A percentile compares a stretch with the other conserved stretches of the same genome.
Evolutionary conservation across 30 jellyfish, hydroid and myxozoan genomes (phyloP).

Genomic region (Hydractinia echinata): DNA sequence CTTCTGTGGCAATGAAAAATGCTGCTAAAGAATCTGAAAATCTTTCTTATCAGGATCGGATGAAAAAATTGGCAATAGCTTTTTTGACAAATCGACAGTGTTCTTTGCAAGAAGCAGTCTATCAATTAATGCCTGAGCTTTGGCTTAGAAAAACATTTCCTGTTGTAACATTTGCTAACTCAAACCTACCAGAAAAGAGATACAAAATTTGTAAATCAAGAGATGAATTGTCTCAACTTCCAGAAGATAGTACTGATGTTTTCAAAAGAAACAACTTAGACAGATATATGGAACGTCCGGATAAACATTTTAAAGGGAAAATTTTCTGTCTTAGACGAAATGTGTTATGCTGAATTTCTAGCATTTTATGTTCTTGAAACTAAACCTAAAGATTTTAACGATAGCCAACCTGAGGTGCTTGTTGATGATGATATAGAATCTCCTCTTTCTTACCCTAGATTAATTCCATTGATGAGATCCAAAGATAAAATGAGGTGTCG

Average conservation of each 20-base stretch:
- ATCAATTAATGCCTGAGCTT: slow-evolving; percentile 1
- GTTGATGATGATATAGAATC: not conserved
- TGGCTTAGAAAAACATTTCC: slow-evolving; percentile 14
- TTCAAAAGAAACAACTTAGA: not conserved
- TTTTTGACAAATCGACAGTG: not conserved
- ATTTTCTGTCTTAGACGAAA: not conserved
- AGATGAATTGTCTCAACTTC: slow-evolving; percentile 4
- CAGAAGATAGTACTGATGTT: slow-evolving; percentile 12
- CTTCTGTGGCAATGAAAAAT: slow-evolving; percentile 7
- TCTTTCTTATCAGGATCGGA: not conserved
- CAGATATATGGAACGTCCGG: not conserved
- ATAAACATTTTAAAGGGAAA: slow-evolving; percentile 12
- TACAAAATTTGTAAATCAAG: slow-evolving; percentile 3
- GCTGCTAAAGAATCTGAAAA: slow-evolving; percentile 8
- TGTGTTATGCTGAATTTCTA: slow-evolving; percentile 17
- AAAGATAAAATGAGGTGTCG: slow-evolving; percentile 6
- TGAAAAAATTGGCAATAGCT: slow-evolving; percentile 7
- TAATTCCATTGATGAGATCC: not conserved
- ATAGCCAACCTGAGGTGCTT: slow-evolving; percentile 5
- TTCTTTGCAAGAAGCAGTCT: slow-evolving; percentile 22
- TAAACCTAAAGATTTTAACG: not conserved
- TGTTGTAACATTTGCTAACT: slow-evolving; percentile 21
- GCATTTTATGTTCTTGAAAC: slow-evolving; percentile 5
- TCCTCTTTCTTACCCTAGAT: not conserved
- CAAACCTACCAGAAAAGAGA: slow-evolving; percentile 15